Conservation (phyloP, 92 coral and sea anemone genomes). For the Phymanthus crucifer region DNA sequence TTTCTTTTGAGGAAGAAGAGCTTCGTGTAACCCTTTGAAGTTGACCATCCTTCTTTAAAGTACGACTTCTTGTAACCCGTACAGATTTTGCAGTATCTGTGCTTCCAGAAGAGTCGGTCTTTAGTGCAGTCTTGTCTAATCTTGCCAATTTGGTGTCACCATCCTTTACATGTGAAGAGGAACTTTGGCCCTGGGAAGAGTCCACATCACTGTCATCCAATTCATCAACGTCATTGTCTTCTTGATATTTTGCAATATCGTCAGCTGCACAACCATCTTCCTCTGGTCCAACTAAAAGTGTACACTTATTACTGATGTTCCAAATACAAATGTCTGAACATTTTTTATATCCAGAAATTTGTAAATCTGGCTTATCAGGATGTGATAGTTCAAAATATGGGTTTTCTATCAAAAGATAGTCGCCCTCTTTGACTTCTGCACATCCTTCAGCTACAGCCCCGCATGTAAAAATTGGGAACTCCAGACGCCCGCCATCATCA, state of each 20-base stretch:
- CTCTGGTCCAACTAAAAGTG: conserved; percentile 6
- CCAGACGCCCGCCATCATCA: neutral
- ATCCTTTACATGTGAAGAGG: neutral
- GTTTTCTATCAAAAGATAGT: conserved; percentile 38
- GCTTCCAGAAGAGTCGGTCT: neutral
- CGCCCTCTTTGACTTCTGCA: conserved; percentile 27
- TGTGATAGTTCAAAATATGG: conserved; percentile 32
- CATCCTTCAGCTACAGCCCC: conserved; percentile 57
- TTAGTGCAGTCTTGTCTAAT: neutral
- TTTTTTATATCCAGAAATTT: conserved; percentile 25
- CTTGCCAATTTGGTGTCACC: neutral
- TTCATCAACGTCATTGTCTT: neutral
- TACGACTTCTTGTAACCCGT: conserved; percentile 13
- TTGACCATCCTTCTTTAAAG: neutral
- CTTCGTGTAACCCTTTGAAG: conserved; percentile 8
- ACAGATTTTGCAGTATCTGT: neutral
- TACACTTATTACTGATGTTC: conserved; percentile 11
- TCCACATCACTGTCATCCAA: neutral
- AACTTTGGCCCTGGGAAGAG: neutral
- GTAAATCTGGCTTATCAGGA: conserved; percentile 1
- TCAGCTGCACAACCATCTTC: neutral
- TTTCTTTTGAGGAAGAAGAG: too few relatives aligned
- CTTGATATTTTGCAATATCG: neutral
- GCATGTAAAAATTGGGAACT: conserved; percentile 18
- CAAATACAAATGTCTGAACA: conserved; percentile 33